These are phyloP conservation scores for Platycnemis pennipes DNA, from an alignment of 2,888 invertebrate genomes.

Conservation along the genomic window DNA sequence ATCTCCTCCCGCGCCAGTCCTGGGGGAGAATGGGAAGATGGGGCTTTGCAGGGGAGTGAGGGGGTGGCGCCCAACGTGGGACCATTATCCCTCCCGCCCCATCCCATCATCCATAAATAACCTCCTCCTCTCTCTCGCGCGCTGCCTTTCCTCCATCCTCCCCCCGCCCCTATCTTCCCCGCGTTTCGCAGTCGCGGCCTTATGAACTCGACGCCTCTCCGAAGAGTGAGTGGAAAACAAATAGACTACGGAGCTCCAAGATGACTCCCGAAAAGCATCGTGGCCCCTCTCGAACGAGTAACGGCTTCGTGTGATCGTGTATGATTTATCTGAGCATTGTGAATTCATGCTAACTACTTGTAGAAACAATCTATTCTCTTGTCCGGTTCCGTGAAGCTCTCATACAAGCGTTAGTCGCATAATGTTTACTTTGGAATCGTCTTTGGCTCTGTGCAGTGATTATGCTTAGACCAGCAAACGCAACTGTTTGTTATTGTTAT, in stretches of 20 bases:
- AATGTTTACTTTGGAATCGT: too few relatives aligned
- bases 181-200: not conserved
- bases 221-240: not conserved
- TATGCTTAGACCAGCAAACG: too few relatives aligned
- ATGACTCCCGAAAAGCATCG: not conserved
- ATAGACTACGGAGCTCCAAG: not conserved
- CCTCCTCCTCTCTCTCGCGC: not conserved
- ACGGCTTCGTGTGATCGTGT: not conserved
- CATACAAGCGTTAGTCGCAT: too few relatives aligned
- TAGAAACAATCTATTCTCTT: too few relatives aligned
- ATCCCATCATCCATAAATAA: conserved; percentile 31
- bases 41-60: not conserved
- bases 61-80: too few relatives aligned
- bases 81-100: not conserved
- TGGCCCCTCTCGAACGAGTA: not conserved
- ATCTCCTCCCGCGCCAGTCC: not conserved
- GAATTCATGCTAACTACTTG: not conserved
- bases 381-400: too few relatives aligned
- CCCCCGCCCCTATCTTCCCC: not conserved
- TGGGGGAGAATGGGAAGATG: not conserved
- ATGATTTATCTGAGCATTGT: not conserved
- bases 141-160: not conserved
- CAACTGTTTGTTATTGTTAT: too few relatives aligned
- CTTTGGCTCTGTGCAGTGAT: too few relatives aligned
- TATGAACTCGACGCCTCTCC: conserved; percentile 19